These are phyloP conservation scores for Clamator glandarius DNA, from an alignment of 2,797 vertebrate species.

Conservation along the genomic window DNA sequence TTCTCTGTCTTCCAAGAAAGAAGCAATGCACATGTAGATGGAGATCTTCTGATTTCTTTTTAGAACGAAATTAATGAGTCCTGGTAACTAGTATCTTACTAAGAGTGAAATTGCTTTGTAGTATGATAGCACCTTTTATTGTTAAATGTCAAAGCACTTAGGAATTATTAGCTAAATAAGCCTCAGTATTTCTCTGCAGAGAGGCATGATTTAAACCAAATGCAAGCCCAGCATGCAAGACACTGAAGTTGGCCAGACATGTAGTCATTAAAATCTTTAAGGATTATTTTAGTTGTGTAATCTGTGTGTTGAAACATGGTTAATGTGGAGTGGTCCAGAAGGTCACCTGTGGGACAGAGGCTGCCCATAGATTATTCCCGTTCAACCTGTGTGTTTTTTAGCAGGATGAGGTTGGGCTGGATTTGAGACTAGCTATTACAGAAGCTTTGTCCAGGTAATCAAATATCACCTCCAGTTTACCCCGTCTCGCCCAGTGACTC, in stretches of 20 bases:
- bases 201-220: not conserved
- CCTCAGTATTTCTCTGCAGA: not conserved
- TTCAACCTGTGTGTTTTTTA: not conserved
- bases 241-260: not conserved
- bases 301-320: not conserved
- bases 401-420: not conserved
- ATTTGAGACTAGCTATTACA: not conserved
- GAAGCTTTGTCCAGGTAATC: not conserved
- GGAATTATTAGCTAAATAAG: not conserved
- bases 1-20: not conserved
- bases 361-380: not conserved
- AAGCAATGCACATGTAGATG: not conserved
- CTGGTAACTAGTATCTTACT: not conserved
- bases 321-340: not conserved
- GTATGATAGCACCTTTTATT: not conserved
- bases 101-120: not conserved
- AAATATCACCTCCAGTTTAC: not conserved
- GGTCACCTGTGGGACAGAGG: not conserved
- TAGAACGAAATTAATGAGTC: not conserved
- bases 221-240: not conserved
- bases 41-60: not conserved
- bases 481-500: not conserved
- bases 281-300: not conserved
- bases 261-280: not conserved
- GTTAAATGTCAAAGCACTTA: not conserved